These are phyloP conservation scores for Temnothorax ravouxi DNA, from an alignment of 2,888 invertebrate species.

Conservation along the genomic window DNA sequence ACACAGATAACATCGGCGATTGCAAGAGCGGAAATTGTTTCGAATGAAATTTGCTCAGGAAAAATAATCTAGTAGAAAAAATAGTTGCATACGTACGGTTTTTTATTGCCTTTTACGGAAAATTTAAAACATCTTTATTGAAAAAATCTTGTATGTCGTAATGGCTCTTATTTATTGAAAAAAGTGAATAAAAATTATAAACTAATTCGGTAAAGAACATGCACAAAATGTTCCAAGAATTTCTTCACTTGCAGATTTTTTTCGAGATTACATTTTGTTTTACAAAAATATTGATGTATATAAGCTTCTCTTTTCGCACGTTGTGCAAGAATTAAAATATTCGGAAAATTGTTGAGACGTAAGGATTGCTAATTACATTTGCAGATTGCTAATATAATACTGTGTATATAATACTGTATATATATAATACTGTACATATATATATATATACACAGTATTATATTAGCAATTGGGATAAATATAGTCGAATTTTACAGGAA, in stretches of 20 bases:
- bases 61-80: background rate
- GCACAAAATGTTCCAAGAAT: background rate
- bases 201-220: background rate
- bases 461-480: background rate
- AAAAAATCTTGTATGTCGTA: background rate
- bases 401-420: too few relatives aligned
- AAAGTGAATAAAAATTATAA: background rate
- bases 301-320: background rate
- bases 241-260: background rate
- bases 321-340: conserved; percentile 36
- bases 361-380: conserved; percentile 63
- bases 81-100: background rate
- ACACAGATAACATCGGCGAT: conserved; percentile 1
- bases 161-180: background rate
- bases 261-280: background rate
- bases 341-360: conserved; percentile 36
- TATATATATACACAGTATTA: too few relatives aligned
- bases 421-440: too few relatives aligned
- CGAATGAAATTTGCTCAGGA: conserved; percentile 29
- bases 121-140: background rate
- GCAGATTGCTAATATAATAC: conserved; percentile 65
- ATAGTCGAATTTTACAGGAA: background rate
- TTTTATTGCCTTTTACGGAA: conserved; percentile 23
- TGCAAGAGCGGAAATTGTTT: conserved; percentile 26
- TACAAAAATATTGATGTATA: background rate